A percentile compares a stretch with the other conserved stretches of the same genome.
These are phyloP conservation scores for Siphlonurus alternatus DNA, from an alignment of 2,888 invertebrate genomes.

Conservation along the genomic window DNA sequence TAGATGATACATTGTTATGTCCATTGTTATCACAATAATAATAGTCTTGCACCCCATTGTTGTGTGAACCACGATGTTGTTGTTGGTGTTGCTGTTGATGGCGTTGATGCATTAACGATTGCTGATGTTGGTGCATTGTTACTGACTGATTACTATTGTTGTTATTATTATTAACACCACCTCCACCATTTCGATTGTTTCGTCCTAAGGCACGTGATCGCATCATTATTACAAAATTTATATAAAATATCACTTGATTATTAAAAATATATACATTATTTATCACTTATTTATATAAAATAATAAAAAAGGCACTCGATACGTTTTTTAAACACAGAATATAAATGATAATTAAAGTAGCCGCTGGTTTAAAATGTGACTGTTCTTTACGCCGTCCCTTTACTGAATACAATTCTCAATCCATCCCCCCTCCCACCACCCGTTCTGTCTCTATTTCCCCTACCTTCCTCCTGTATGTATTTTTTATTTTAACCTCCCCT, in stretches of 20 bases:
- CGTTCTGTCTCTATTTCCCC: background rate
- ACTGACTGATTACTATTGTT: no score
- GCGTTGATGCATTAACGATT: background rate
- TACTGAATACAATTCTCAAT: background rate
- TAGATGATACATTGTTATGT: background rate
- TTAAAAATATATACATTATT: no score
- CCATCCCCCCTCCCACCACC: background rate
- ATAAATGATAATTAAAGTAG: no score
- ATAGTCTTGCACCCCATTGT: background rate
- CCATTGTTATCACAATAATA: background rate
- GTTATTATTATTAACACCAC: background rate
- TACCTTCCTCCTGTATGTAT: background rate
- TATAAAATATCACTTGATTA: no score
- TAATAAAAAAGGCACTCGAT: no score
- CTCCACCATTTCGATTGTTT: no score
- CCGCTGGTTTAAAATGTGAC: no score
- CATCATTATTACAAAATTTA: background rate
- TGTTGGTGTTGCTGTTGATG: background rate
- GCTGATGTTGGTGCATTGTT: background rate
- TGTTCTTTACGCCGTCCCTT: background rate
- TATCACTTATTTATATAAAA: no score
- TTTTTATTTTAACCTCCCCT: background rate
- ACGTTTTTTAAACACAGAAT: no score
- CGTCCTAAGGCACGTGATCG: background rate
- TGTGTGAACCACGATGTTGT: background rate